A percentile compares a stretch with the other conserved stretches of the same genome.
phyloP scores from a whole-genome alignment of 2,113 vertebrate genomes.

The Cettia cetti region DNA sequence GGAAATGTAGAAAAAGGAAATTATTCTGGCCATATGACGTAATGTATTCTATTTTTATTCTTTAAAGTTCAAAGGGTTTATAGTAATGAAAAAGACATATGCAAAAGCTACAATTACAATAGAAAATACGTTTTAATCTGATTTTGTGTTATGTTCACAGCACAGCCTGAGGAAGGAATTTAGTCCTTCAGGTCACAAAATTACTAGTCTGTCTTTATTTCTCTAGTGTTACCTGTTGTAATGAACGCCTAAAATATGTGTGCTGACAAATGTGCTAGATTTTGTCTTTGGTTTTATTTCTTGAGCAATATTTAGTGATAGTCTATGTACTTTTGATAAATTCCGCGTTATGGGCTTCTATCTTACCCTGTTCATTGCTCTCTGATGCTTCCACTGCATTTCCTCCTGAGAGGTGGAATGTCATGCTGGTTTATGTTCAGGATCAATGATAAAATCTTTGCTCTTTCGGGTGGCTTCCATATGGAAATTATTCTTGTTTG shows the following conservation, averaged over 20 bases:
- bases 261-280: background rate
- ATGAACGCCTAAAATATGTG: background rate
- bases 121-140: background rate
- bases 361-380: background rate
- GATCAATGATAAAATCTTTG: background rate
- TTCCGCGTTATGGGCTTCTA: background rate
- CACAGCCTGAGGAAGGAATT: background rate
- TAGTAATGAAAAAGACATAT: conserved; percentile 67
- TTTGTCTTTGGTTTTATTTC: background rate
- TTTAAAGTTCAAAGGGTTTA: conserved; percentile 41
- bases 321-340: background rate
- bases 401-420: background rate
- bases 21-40: conserved; percentile 55
- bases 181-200: background rate
- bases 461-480: background rate
- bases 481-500: background rate
- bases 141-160: background rate
- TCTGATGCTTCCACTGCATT: background rate
- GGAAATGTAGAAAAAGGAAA: conserved; percentile 75
- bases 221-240: background rate
- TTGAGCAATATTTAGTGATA: background rate
- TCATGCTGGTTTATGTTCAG: background rate
- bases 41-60: conserved; percentile 78
- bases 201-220: background rate
- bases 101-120: conserved; percentile 17